Conservation (phyloP, 2,888 invertebrate species). For the Himalopsyche japonica region DNA sequence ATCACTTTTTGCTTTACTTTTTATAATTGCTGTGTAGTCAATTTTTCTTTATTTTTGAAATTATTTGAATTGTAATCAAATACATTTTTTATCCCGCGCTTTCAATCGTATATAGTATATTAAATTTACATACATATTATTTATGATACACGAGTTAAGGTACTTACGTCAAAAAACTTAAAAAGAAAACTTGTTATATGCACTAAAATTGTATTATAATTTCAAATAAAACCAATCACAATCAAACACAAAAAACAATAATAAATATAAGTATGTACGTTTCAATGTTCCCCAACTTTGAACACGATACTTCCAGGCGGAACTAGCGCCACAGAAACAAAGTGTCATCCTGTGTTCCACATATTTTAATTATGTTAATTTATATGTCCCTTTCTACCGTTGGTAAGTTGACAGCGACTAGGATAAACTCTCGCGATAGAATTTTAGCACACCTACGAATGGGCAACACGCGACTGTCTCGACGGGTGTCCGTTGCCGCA, state of each 20-base stretch:
- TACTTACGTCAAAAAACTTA: not conserved
- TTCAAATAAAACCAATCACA: not conserved
- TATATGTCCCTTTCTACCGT: not conserved
- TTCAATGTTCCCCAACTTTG: not conserved
- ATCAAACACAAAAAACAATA: not conserved
- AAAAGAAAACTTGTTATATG: not conserved
- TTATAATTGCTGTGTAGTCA: no score
- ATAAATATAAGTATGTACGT: not conserved
- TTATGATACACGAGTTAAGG: not conserved
- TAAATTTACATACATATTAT: not conserved
- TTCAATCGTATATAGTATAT: not conserved
- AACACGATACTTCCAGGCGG: not conserved
- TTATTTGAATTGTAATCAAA: not conserved
- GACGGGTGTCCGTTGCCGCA: not conserved
- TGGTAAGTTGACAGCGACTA: not conserved
- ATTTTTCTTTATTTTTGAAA: no score
- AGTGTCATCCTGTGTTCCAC: not conserved
- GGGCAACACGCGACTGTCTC: not conserved
- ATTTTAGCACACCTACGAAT: not conserved
- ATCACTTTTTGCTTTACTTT: no score
- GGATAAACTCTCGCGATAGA: not conserved
- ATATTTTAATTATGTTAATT: not conserved
- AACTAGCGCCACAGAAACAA: not conserved
- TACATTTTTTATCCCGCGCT: not conserved
- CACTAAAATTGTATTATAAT: not conserved